These are phyloP conservation scores for Caenorhabditis afra DNA, from an alignment of 2,888 invertebrate species.

Conservation along the genomic window DNA sequence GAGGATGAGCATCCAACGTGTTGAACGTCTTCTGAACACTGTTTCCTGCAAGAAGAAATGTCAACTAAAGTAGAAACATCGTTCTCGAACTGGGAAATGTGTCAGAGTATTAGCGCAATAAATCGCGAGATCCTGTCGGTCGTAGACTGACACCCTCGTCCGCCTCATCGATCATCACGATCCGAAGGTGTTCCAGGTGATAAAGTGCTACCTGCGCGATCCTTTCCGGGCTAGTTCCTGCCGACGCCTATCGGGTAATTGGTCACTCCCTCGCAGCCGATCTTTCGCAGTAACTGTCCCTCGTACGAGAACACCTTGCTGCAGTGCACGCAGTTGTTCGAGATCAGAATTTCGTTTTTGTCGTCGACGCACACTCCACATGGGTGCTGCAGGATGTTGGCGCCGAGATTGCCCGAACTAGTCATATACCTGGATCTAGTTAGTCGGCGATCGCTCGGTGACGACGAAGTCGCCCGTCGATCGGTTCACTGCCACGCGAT, in stretches of 20 bases:
- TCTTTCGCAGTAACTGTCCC: slow-evolving; percentile 94
- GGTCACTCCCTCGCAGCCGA: slow-evolving; percentile 98
- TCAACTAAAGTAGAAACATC: slow-evolving; percentile 4
- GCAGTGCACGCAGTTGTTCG: slow-evolving; percentile 99
- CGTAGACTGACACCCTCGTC: slow-evolving; percentile 23
- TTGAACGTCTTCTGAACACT: background rate
- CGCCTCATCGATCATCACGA: slow-evolving; percentile 52
- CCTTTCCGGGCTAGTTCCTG: too few relatives aligned
- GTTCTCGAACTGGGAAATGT: background rate
- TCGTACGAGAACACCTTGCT: too few relatives aligned
- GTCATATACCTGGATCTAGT: slow-evolving; percentile 99
- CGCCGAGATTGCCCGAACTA: slow-evolving; percentile 99
- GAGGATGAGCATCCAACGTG: too few relatives aligned
- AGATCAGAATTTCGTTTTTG: slow-evolving; percentile 99
- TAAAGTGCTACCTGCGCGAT: too few relatives aligned
- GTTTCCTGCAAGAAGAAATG: background rate
- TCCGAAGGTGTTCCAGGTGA: slow-evolving; percentile 24
- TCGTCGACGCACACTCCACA: slow-evolving; percentile 98
- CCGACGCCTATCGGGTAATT: slow-evolving; percentile 99
- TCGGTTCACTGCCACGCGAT: slow-evolving; percentile 97
- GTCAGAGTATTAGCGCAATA: slow-evolving; percentile 18
- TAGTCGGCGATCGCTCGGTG: slow-evolving; percentile 95
- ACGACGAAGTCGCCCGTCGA: slow-evolving; percentile 99
- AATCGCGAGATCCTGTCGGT: slow-evolving; percentile 35
- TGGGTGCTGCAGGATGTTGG: slow-evolving; percentile 98